Base-by-base conservation (phyloP, 2,113 vertebrate species). In the Chionodraco myersi region DNA sequence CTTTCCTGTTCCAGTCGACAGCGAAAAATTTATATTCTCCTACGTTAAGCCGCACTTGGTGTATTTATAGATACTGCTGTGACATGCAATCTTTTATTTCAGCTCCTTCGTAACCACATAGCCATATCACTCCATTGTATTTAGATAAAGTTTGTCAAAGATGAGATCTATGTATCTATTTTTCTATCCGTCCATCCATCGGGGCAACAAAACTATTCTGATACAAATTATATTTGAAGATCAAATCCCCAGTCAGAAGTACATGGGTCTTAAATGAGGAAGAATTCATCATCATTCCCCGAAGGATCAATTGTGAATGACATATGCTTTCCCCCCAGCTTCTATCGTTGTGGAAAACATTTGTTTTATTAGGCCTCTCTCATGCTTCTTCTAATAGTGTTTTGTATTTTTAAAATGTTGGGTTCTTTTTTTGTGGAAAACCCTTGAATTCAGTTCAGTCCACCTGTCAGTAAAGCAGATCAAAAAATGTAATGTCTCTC, bases 1-100 rank as follows among this genome's bases (percentile, higher is more conserved):
- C 74, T 73, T 82, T 79, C 71, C 75, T 80, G 85, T 84, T 87
- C 73, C 86, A 64, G 78, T 90, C 90, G 87, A 85, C 89, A 86
- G 75, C 64, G 59, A 79, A 84, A 75, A 83, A 88, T 82, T 11
- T 64, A 84, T 87, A 90, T 90, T 89, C 85, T 79, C 67, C 79
- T 85, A 80, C 56, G 77, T 91, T 87, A 89, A 79, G 66, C 78
- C 7, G 36, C 60, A 66, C 74, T 80, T 76, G 69, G 65, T 75
- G 70, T 86, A 82, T 91, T 90, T 90, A 89, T 88, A 82, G 83
- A 59, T 63, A 57, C 44, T 52, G 75, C 45, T 82, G 80, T 86
- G 66, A 90, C 80, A 74, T 64, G 56, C 75, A 89, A 66, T 74
- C 61, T 83, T 84, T 80, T 63, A 65, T 72, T 71, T 80, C 70